Percentiles rank a stretch among this genome's conserved stretches.
Evolutionary conservation across 2,797 vertebrate species (phyloP).

Genomic region (Sus cebifrons): DNA sequence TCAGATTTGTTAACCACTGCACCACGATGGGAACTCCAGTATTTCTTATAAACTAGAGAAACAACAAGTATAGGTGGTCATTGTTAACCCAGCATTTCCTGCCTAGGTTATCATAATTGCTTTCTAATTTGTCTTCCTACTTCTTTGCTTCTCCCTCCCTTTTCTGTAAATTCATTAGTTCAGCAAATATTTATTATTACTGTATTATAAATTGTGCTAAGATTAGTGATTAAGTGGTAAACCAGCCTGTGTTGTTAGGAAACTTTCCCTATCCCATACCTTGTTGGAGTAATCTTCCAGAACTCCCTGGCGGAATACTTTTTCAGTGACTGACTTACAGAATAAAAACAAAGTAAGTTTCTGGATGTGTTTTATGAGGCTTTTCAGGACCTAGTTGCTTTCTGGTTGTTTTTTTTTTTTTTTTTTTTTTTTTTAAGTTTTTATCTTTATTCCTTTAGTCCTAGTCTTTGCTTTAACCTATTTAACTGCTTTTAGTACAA

Average conservation of each 20-base stretch:
- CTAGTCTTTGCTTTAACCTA: neutral
- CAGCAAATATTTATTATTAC: slow-evolving; percentile 20
- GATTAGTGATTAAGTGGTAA: slow-evolving; percentile 44
- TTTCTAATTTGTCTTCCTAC: slow-evolving; percentile 53
- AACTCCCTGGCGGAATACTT: neutral
- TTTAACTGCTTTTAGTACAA: neutral
- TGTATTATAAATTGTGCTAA: neutral
- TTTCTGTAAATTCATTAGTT: slow-evolving; percentile 53
- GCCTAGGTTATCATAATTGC: neutral
- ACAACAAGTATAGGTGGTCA: slow-evolving; percentile 32
- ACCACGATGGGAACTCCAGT: neutral
- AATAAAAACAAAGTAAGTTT: slow-evolving; percentile 22
- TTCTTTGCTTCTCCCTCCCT: neutral
- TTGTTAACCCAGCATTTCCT: slow-evolving; percentile 31
- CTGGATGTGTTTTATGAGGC: neutral
- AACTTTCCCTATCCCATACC: neutral
- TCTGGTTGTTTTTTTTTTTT: slow-evolving; percentile 2
- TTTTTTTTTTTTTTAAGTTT: neutral
- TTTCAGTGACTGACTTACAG: neutral
- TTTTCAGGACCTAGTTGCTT: neutral
- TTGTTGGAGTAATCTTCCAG: slow-evolving; percentile 17
- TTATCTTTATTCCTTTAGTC: neutral
- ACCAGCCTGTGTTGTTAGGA: slow-evolving; percentile 21
- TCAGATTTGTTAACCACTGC: too few relatives aligned
- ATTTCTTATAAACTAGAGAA: slow-evolving; percentile 53